Conservation (phyloP, 2,888 invertebrate species). For the Petrophora chlorosata region DNA sequence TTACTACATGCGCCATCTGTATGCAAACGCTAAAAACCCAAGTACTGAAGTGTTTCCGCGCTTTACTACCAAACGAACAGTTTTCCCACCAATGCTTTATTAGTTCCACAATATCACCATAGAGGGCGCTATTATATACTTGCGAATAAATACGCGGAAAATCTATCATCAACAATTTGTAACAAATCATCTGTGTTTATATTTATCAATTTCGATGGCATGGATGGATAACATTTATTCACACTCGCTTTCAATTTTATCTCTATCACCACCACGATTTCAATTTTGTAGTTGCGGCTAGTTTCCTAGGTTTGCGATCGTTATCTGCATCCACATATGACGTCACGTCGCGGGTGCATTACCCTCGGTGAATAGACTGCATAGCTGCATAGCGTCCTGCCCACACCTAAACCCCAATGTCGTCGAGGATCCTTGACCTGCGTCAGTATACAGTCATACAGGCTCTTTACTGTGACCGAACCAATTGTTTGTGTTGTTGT, state of each 20-base stretch:
- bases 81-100: background rate
- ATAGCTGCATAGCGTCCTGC: conserved; percentile 50
- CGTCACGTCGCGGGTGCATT: conserved; percentile 71
- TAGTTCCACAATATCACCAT: background rate
- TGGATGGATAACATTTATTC: no score
- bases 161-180: no score
- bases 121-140: background rate
- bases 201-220: no score
- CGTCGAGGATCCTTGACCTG: conserved; percentile 56
- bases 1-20: background rate
- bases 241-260: background rate
- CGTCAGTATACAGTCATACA: conserved; percentile 35
- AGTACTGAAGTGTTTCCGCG: background rate
- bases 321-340: conserved; percentile 43
- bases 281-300: background rate
- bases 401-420: conserved; percentile 58
- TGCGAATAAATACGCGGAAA: no score
- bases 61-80: background rate
- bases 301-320: background rate
- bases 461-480: conserved; percentile 13
- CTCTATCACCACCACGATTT: background rate
- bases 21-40: background rate
- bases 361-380: conserved; percentile 57
- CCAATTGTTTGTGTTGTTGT: conserved; percentile 4
- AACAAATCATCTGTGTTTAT: no score